Conservation (phyloP, 2,113 vertebrate genomes). For the Halichoeres trimaculatus region DNA sequence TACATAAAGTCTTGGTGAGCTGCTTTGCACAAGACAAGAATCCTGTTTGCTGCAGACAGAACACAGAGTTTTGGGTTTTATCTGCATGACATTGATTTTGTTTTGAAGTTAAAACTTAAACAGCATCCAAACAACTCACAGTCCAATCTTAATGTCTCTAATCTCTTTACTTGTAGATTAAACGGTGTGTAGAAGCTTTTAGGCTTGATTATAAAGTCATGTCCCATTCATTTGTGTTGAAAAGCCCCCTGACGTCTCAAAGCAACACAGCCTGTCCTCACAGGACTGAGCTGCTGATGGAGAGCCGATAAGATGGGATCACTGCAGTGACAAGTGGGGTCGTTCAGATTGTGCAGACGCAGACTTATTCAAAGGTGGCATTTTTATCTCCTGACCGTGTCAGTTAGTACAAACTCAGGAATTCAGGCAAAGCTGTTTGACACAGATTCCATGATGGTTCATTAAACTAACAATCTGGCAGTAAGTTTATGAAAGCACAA, state of each 20-base stretch:
- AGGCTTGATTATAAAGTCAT: constrained; percentile 42
- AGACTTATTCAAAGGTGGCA: constrained; percentile 32
- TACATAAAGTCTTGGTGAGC: constrained; percentile 1
- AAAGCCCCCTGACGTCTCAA: constrained; percentile 35
- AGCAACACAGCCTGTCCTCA: constrained; percentile 6
- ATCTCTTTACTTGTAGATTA: constrained; percentile 36
- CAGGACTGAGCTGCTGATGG: constrained; percentile 33
- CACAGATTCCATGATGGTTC: constrained; percentile 23
- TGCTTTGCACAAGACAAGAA: constrained; percentile 21
- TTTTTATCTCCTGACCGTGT: constrained; percentile 24
- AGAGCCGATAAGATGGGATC: constrained; percentile 47
- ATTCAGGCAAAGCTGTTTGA: constrained; percentile 33
- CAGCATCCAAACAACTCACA: constrained; percentile 15
- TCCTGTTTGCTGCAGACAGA: neutral
- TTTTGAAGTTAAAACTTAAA: neutral
- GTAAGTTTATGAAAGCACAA: constrained; percentile 39
- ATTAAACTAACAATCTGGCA: constrained; percentile 34
- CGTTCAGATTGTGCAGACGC: constrained; percentile 41
- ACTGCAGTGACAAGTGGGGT: constrained; percentile 28
- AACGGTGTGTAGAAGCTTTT: constrained; percentile 30
- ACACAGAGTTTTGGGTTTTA: neutral
- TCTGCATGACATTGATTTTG: constrained; percentile 1
- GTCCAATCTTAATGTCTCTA: constrained; percentile 9
- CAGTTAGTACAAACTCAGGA: constrained; percentile 25
- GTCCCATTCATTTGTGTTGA: constrained; percentile 19